Conservation (phyloP, 2,113 vertebrate genomes). For the Heterochromis multidens region DNA sequence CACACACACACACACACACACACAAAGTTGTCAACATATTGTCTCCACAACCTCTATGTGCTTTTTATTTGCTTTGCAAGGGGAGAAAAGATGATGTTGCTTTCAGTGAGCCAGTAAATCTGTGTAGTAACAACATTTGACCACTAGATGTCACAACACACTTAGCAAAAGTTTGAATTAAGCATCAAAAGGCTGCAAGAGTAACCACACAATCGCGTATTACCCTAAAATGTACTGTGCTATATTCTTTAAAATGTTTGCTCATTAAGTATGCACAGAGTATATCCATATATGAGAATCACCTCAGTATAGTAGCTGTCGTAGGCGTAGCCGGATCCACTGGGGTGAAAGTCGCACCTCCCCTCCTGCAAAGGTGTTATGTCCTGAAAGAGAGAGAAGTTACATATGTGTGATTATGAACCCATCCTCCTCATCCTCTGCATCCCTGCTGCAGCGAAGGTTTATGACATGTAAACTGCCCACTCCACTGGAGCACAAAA, state of each 20-base stretch:
- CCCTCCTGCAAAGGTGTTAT: constrained; percentile 80
- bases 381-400: constrained; percentile 74
- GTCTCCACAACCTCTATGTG: neutral
- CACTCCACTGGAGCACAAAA: neutral
- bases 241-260: neutral
- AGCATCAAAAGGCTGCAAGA: neutral
- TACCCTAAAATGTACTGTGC: neutral
- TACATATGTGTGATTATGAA: neutral
- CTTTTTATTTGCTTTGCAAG: neutral
- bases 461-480: neutral
- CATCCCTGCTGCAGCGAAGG: neutral
- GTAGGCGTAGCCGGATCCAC: constrained; percentile 78
- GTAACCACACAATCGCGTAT: neutral
- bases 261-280: neutral
- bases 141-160: constrained; percentile 37
- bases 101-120: neutral
- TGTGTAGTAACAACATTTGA: neutral
- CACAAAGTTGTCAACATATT: neutral
- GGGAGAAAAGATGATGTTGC: neutral
- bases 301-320: constrained; percentile 90
- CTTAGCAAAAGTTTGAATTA: neutral
- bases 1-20: neutral
- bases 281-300: constrained; percentile 19
- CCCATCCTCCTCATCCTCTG: neutral
- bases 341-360: constrained; percentile 85